Base-by-base conservation (phyloP, 2,113 vertebrate genomes). In the Mastomys natalensis region DNA sequence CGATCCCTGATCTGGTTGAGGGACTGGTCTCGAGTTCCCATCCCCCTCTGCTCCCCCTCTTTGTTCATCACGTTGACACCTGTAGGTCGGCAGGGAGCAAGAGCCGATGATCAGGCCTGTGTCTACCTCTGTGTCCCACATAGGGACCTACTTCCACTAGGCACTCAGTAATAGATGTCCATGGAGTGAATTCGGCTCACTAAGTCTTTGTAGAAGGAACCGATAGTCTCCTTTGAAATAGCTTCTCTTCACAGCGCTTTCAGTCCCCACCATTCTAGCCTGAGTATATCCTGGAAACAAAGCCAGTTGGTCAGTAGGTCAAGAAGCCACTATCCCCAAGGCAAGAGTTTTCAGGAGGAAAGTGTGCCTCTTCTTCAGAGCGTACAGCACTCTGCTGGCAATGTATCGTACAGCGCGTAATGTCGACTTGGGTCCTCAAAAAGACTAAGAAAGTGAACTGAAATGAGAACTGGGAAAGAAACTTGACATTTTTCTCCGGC, bases 281-380 rank as follows among this genome's bases (percentile, higher is more conserved):
- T 96, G 93, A 93, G 95, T 90, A 88, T 96, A 62, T 95, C 86
- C 96, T 60, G 90, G 89, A 92, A 94, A 95, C 64, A 94, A 95
- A 96, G 92, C 90, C 81, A 96, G 55, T 82, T 93, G 95, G 95
- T 97, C 91, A 97, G 95, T 97, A 96, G 95, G 96, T 97, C 95
- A 96, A 93, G 92, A 94, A 95, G 87, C 90, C 80, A 58, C 95
- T 82, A 87, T 48, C 72, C 51, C 66, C 70, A 89, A 90, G 76
- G 89, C 80, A 77, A 87, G 87, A 86, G 90, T 94, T 68, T 95
- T 70, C 87, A 91, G 92, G 45, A 29, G 58, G 51, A 88, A 70
- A 90, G n/a, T n/a, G 58, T 48, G 31, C 53, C 43, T 13, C 1
- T 78, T 90, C 89, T 51, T 58, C 43, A 84, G 95, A 90, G 64